Conservation (phyloP, 2,797 vertebrate genomes). For the Pseudomugil tenellus region DNA sequence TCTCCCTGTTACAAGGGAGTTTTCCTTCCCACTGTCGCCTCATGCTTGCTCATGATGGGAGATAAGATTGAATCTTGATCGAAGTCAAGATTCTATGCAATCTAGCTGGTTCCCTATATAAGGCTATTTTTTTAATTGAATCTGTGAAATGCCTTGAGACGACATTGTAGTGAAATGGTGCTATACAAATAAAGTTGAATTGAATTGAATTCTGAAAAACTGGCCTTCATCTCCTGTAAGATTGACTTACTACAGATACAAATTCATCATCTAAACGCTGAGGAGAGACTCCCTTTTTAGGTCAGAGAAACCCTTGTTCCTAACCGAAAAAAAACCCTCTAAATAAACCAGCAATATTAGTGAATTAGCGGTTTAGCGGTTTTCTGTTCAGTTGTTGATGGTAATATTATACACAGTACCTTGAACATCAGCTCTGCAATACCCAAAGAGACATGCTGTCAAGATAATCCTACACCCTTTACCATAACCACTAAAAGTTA, state of each 20-base stretch:
- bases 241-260: conserved; percentile 31
- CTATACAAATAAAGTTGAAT: too few relatives aligned
- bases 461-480: conserved; percentile 30
- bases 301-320: conserved; percentile 36
- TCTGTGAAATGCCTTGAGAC: too few relatives aligned
- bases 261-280: conserved; percentile 33
- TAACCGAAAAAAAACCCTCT: neutral
- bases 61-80: too few relatives aligned
- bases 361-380: conserved; percentile 38
- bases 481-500: conserved; percentile 26
- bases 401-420: conserved; percentile 54
- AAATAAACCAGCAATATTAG: conserved; percentile 46
- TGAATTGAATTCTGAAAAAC: too few relatives aligned
- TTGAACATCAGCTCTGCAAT: conserved; percentile 39
- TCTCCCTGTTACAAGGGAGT: too few relatives aligned
- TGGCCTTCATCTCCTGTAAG: conserved; percentile 6
- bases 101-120: too few relatives aligned
- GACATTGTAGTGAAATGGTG: too few relatives aligned
- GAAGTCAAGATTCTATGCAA: too few relatives aligned
- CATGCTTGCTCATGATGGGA: too few relatives aligned
- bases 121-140: too few relatives aligned
- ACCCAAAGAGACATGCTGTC: conserved; percentile 42
- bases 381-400: conserved; percentile 27
- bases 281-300: conserved; percentile 26
- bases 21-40: too few relatives aligned